These are phyloP conservation scores for Umimayanthus kanabou DNA, from an alignment of 92 coral and sea anemone species.

Conservation along the genomic window DNA sequence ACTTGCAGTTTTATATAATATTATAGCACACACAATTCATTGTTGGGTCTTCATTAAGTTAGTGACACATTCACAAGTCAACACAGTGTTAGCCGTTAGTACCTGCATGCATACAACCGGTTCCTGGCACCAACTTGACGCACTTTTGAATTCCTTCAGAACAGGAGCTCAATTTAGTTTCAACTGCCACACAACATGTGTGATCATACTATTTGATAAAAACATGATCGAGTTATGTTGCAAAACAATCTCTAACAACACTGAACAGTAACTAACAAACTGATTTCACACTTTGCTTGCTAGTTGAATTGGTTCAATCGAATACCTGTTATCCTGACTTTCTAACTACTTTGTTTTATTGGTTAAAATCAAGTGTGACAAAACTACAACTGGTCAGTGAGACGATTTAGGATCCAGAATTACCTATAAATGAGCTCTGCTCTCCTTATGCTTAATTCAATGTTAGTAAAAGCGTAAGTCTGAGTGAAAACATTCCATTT, in stretches of 20 bases:
- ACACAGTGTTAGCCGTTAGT: constrained; percentile 19
- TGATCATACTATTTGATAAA: not conserved
- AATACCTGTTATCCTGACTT: not conserved
- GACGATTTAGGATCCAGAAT: no score
- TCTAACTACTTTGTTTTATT: no score
- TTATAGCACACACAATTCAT: not conserved
- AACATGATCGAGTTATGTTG: no score
- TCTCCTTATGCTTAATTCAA: no score
- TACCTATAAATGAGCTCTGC: no score
- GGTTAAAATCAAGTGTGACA: not conserved
- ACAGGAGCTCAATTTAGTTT: constrained; percentile 30
- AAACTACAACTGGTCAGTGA: not conserved
- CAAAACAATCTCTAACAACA: not conserved
- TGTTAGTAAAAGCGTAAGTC: no score
- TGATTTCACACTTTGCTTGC: not conserved
- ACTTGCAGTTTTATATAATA: not conserved
- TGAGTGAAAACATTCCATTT: no score
- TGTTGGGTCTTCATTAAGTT: not conserved
- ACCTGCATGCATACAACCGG: constrained; percentile 44
- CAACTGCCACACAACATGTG: not conserved
- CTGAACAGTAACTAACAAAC: no score
- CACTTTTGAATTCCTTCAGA: constrained; percentile 7
- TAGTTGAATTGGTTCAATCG: not conserved
- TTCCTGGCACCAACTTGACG: constrained; percentile 22
- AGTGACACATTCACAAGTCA: not conserved